These are phyloP conservation scores for Python bivittatus DNA, from an alignment of 2,113 vertebrate genomes.

Conservation along the genomic window DNA sequence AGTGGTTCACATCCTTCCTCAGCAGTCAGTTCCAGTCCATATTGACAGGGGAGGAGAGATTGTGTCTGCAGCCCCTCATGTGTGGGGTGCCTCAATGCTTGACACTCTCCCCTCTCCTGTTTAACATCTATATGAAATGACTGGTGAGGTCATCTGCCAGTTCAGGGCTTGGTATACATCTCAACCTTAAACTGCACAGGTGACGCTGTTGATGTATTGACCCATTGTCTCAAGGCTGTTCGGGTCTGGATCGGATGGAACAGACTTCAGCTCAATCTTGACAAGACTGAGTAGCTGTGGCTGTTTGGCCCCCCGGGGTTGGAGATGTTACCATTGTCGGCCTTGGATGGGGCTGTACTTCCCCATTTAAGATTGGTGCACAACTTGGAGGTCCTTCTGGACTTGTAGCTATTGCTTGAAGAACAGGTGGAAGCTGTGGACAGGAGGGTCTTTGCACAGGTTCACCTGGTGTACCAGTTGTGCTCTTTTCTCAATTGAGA, in stretches of 20 bases:
- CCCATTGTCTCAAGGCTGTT: background rate
- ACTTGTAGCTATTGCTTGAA: background rate
- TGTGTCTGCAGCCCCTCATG: background rate
- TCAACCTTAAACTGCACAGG: background rate
- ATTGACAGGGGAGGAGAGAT: background rate
- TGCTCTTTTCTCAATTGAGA: background rate
- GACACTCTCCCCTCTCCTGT: background rate
- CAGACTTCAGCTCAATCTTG: background rate
- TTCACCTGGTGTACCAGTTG: background rate
- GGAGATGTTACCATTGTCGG: background rate
- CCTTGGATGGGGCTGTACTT: background rate
- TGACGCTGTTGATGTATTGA: background rate
- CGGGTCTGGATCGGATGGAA: background rate
- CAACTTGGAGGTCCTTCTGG: background rate
- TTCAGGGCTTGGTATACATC: background rate
- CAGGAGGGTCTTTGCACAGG: background rate
- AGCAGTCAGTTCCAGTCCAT: background rate
- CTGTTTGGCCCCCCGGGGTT: background rate
- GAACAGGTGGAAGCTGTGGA: background rate
- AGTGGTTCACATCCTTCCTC: background rate
- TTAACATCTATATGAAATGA: background rate
- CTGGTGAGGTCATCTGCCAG: background rate
- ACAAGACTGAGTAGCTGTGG: background rate
- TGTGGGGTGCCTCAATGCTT: background rate
- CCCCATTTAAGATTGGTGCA: background rate